Conservation (phyloP, 2,797 vertebrate species). For the Phalanger gymnotis region DNA sequence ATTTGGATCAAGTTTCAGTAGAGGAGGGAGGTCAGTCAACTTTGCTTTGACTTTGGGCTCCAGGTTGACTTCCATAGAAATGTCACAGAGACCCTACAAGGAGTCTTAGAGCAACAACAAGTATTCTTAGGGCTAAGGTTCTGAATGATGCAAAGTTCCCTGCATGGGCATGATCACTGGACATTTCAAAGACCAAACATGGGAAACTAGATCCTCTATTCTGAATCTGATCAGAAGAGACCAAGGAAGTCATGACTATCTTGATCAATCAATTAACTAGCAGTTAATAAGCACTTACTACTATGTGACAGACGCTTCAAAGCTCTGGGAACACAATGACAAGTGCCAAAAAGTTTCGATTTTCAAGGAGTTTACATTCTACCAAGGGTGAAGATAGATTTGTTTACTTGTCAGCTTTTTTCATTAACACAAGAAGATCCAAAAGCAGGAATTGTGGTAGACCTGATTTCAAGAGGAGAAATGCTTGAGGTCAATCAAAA, state of each 20-base stretch:
- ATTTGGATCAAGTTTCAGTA: not conserved
- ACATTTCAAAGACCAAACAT: not conserved
- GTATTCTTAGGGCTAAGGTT: not conserved
- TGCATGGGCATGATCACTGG: not conserved
- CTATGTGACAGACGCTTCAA: not conserved
- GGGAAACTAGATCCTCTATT: not conserved
- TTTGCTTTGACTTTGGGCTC: not conserved
- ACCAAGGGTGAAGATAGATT: not conserved
- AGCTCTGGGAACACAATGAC: not conserved
- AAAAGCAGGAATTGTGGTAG: not conserved
- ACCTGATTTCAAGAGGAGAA: not conserved
- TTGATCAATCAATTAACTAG: not conserved
- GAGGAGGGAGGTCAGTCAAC: not conserved
- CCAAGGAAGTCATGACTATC: not conserved
- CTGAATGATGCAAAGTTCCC: not conserved
- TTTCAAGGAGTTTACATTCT: not conserved
- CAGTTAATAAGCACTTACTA: not conserved
- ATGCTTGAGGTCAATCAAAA: not conserved
- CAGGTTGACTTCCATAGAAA: not conserved
- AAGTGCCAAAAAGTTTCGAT: not conserved
- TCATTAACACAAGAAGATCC: conserved; percentile 33
- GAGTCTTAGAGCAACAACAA: not conserved
- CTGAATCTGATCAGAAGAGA: not conserved
- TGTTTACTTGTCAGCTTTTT: conserved; percentile 12
- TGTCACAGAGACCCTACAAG: not conserved